Evolutionary conservation across 1,140 invertebrate species (phyloP).

Genomic region (Drosophila melanica): DNA sequence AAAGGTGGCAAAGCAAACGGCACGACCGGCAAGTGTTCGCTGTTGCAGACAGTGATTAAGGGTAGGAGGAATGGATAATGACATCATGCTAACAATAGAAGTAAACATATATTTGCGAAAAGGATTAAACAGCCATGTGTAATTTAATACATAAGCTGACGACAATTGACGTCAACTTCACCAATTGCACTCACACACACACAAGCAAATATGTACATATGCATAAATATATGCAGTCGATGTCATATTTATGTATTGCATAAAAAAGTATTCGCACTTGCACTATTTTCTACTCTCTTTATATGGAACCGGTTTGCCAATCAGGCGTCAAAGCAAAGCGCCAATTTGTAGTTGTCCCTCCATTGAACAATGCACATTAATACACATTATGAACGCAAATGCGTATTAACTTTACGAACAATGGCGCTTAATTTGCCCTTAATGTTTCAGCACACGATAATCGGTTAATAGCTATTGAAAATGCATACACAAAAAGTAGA

Average conservation of each 20-base stretch:
- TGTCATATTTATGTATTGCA: constrained; percentile 10
- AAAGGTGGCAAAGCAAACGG: constrained; percentile 45
- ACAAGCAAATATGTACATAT: neutral
- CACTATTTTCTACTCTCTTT: constrained; percentile 6
- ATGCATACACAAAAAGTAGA: constrained; percentile 29
- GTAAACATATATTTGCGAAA: neutral
- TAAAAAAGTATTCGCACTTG: neutral
- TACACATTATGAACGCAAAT: neutral
- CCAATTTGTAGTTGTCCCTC: constrained; percentile 19
- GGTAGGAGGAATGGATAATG: constrained; percentile 23
- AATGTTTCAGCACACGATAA: neutral
- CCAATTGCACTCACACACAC: neutral
- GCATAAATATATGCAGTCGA: neutral
- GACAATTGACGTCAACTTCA: constrained; percentile 7
- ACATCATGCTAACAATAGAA: constrained; percentile 35
- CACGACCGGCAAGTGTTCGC: constrained; percentile 42
- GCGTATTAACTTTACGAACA: constrained; percentile 15
- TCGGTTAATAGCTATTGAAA: constrained; percentile 19
- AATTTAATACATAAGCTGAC: neutral
- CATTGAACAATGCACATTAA: neutral
- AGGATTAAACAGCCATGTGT: neutral
- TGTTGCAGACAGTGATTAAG: neutral
- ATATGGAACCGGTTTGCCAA: constrained; percentile 31
- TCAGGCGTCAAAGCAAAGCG: constrained; percentile 22
- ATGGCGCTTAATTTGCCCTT: constrained; percentile 11